Evolutionary conservation across 1,140 invertebrate genomes (phyloP), one percentile per base, ranked within the genome.

Genomic region (Eciton burchellii): DNA sequence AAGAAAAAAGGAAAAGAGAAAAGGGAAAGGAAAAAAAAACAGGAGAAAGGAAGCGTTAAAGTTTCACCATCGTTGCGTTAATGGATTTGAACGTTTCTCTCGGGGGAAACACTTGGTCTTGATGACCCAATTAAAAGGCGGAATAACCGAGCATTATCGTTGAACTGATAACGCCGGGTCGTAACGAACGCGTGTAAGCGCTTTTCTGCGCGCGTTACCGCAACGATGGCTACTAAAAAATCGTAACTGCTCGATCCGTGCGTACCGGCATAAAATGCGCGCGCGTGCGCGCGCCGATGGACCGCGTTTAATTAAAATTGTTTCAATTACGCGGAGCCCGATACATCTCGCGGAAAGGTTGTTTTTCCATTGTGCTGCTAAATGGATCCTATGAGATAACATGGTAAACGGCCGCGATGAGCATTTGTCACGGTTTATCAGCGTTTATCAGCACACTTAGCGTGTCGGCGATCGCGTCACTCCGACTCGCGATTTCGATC

Each of bases 41-140:
- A n/a, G n/a, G n/a, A n/a, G n/a, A 29, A 16, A 16, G 29, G 9
- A 19, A 47, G 24, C 16, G 24, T 6, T 49, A 70, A 68, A 68
- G 56, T 79, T 79, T 79, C 35, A 79, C 49, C n/a, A 49, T 63
- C 49, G 63, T 26, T 68, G 63, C 35, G 74, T 79, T 79, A 79
- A 79, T 79, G 74, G 35, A 79, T 79, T 79, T 79, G 12, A 41
- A 70, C 63, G 49, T 79, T 79, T 79, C 63, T 79, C 74, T 12
- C 74, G 52, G 19, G 63, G 49, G 63, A 79, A 79, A 79, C 74
- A 79, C 74, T 79, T 79, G 74, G 74, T 68, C 63, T 70, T 79
- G 74, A 79, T 79, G 74, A 57, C 74, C 74, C 63, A 79, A 79
- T 79, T 79, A 79, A 79, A 68, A 79, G 74, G 49, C n/a, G 41